Conservation (phyloP, 2,113 vertebrate genomes). For the Neogobius melanostomus region DNA sequence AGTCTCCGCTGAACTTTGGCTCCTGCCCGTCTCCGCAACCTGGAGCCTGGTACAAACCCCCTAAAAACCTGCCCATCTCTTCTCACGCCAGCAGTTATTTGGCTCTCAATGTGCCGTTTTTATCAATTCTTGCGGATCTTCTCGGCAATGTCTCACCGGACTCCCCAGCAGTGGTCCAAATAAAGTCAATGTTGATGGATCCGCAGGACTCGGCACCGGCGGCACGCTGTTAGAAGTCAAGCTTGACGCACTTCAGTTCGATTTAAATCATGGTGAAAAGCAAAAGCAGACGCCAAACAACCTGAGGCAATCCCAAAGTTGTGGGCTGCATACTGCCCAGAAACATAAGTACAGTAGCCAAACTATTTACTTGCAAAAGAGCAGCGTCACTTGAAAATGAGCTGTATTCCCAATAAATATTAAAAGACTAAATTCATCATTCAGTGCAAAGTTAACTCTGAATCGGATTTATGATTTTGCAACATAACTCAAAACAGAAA, state of each 20-base stretch:
- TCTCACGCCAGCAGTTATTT: not conserved
- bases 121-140: not conserved
- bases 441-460: too few relatives aligned
- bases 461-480: too few relatives aligned
- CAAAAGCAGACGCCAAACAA: not conserved
- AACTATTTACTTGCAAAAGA: too few relatives aligned
- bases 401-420: too few relatives aligned
- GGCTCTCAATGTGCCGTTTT: not conserved
- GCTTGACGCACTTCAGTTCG: slow-evolving; percentile 19
- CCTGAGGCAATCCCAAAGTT: not conserved
- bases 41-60: not conserved
- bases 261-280: slow-evolving; percentile 6
- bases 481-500: too few relatives aligned
- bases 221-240: slow-evolving; percentile 39
- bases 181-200: slow-evolving; percentile 56
- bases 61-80: not conserved
- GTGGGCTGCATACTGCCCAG: too few relatives aligned
- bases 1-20: not conserved
- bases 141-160: slow-evolving; percentile 4
- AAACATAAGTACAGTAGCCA: too few relatives aligned
- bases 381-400: too few relatives aligned
- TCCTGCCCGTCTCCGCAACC: not conserved
- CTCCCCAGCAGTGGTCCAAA: not conserved
- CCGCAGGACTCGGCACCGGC: slow-evolving; percentile 37
- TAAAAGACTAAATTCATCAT: too few relatives aligned